phyloP scores from a whole-genome alignment of 2,888 invertebrate genomes.

The Pyrrhosoma nymphula region DNA sequence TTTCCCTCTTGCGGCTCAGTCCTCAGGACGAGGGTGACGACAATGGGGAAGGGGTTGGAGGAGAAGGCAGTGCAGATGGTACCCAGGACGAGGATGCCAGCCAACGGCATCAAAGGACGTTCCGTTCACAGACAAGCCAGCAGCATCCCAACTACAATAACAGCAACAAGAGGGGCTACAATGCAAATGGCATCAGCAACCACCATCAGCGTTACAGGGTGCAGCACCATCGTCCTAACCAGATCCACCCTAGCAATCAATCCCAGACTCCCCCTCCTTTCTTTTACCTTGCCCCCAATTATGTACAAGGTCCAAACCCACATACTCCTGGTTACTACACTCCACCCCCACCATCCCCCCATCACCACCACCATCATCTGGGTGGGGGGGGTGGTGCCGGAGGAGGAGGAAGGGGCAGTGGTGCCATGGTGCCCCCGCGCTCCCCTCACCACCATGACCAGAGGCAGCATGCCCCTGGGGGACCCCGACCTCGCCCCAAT shows the following conservation, averaged over 20 bases:
- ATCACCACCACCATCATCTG: not conserved
- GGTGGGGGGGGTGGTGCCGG: not conserved
- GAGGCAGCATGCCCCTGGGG: conserved; percentile 2
- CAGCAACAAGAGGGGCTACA: conserved; percentile 43
- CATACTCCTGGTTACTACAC: conserved; percentile 40
- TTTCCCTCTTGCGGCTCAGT: conserved; percentile 34
- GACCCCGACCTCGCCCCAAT: not conserved
- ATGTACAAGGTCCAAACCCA: conserved; percentile 45
- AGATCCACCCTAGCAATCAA: not conserved
- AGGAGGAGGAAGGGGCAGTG: not conserved
- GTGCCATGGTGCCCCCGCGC: not conserved
- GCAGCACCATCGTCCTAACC: conserved; percentile 61
- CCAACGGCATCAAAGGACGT: conserved; percentile 3
- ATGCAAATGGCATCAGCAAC: conserved; percentile 20
- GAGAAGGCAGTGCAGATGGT: conserved; percentile 39
- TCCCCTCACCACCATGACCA: conserved; percentile 45
- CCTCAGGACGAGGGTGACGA: conserved; percentile 51
- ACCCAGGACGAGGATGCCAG: conserved; percentile 43
- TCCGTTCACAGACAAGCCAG: not conserved
- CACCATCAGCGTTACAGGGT: conserved; percentile 35
- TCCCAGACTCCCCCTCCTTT: conserved; percentile 4
- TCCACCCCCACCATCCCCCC: not conserved
- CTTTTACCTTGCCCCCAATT: conserved; percentile 44
- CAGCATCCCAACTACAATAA: conserved; percentile 11
- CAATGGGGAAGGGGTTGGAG: not conserved